Conservation (phyloP, 2,113 vertebrate genomes). For the Chionomys nivalis region DNA sequence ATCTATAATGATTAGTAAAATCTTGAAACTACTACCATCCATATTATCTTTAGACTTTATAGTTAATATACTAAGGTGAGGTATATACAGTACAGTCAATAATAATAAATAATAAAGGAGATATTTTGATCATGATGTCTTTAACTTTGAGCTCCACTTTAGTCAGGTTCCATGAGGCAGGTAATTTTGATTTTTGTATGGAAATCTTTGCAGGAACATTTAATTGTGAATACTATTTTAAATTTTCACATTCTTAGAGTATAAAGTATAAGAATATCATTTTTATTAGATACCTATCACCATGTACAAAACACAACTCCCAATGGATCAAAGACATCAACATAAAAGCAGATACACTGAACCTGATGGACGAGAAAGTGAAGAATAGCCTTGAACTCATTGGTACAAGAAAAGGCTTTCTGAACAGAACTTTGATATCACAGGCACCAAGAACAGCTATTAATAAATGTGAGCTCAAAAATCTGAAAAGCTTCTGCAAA, state of each 20-base stretch:
- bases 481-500: neutral
- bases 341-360: neutral
- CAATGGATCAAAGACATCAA: neutral
- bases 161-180: neutral
- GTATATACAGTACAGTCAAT: neutral
- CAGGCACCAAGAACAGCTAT: neutral
- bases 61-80: slow-evolving; percentile 51
- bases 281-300: neutral
- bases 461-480: neutral
- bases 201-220: slow-evolving; percentile 20
- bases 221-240: slow-evolving; percentile 10
- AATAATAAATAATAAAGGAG: neutral
- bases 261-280: neutral
- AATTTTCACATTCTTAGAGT: neutral
- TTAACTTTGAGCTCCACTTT: neutral
- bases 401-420: neutral
- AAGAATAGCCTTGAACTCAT: neutral
- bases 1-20: slow-evolving; percentile 19
- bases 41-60: slow-evolving; percentile 54
- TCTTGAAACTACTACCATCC: slow-evolving; percentile 26
- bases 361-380: neutral
- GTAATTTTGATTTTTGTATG: neutral
- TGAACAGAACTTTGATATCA: neutral
- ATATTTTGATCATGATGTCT: neutral
- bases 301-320: neutral